Conservation (phyloP, 2,888 invertebrate genomes). For the Tryphoninae sp. region DNA sequence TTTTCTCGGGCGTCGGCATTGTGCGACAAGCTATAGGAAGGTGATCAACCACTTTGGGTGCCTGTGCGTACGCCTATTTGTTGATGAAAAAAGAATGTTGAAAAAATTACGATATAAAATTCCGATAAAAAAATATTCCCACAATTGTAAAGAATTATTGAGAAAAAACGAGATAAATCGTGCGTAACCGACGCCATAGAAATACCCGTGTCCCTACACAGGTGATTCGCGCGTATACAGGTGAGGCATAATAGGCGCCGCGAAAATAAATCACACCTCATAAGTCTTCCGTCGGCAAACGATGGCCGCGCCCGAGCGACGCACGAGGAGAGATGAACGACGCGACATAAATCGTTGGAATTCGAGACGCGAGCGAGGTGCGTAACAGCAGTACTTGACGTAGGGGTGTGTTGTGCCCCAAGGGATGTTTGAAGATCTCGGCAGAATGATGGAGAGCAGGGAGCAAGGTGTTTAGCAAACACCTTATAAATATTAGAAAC, state of each 20-base stretch:
- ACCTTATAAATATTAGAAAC: slow-evolving; percentile 49
- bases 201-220: slow-evolving; percentile 38
- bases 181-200: slow-evolving; percentile 33
- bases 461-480: slow-evolving; percentile 57
- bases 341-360: slow-evolving; percentile 67
- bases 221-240: slow-evolving; percentile 67
- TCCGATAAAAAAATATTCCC: neutral
- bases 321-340: slow-evolving; percentile 56
- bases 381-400: slow-evolving; percentile 62
- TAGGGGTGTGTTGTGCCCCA: slow-evolving; percentile 62
- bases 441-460: slow-evolving; percentile 58
- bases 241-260: slow-evolving; percentile 75
- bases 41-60: slow-evolving; percentile 17
- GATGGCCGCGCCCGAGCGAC: slow-evolving; percentile 32
- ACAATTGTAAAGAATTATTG: slow-evolving; percentile 1
- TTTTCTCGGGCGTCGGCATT: slow-evolving; percentile 32
- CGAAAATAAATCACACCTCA: slow-evolving; percentile 75
- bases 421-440: slow-evolving; percentile 53
- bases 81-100: neutral
- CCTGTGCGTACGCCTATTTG: slow-evolving; percentile 3
- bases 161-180: slow-evolving; percentile 39
- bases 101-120: no score
- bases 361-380: slow-evolving; percentile 71
- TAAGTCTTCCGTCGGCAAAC: slow-evolving; percentile 75
- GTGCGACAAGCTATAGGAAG: slow-evolving; percentile 16